phyloP scores from a whole-genome alignment of 1,140 invertebrate genomes.

The Scaptomyza montana region DNA sequence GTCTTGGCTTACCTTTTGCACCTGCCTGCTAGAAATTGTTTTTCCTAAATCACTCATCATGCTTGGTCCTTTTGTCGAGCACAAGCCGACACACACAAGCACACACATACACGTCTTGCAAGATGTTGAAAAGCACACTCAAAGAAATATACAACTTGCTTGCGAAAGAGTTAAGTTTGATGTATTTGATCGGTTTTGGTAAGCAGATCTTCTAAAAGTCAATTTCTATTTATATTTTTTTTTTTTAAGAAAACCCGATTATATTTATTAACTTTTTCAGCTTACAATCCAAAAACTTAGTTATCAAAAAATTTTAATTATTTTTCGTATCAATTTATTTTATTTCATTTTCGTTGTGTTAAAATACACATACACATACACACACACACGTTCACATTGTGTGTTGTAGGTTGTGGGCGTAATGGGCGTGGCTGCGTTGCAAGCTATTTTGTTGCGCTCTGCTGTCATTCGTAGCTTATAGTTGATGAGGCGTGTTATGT shows the following conservation, averaged over 20 bases:
- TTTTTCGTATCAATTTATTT: not conserved
- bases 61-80: constrained; percentile 30
- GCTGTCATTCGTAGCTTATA: constrained; percentile 73
- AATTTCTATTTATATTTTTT: too few relatives aligned
- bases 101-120: constrained; percentile 4
- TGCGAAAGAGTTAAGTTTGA: too few relatives aligned
- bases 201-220: too few relatives aligned
- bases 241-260: too few relatives aligned
- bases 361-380: not conserved
- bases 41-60: constrained; percentile 73
- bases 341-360: not conserved
- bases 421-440: constrained; percentile 36
- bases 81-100: not conserved
- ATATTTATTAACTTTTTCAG: too few relatives aligned
- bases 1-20: constrained; percentile 18
- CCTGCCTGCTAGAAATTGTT: constrained; percentile 62
- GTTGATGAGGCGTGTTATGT: constrained; percentile 79
- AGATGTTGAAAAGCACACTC: constrained; percentile 42
- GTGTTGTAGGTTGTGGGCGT: constrained; percentile 14
- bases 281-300: too few relatives aligned
- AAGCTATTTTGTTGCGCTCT: constrained; percentile 61
- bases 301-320: not conserved
- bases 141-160: not conserved
- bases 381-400: not conserved
- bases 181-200: too few relatives aligned